These are phyloP conservation scores for Tympanuchus pallidicinctus DNA, from an alignment of 2,113 vertebrate species.

Conservation along the genomic window DNA sequence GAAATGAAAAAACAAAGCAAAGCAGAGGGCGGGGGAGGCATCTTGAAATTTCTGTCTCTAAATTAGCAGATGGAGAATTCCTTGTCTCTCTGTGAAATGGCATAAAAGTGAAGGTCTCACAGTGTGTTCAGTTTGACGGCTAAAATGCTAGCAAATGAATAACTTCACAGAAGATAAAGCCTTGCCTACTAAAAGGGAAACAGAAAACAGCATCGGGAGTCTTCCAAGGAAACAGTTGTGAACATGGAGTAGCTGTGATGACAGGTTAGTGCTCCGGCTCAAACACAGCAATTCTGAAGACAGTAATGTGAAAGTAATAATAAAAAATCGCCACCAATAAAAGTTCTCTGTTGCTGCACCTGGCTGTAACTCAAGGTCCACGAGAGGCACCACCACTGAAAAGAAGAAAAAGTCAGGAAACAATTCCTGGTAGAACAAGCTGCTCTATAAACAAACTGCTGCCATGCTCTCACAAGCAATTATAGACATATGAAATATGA, in stretches of 20 bases:
- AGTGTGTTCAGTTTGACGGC: slow-evolving; percentile 80
- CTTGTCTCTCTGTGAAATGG: slow-evolving; percentile 75
- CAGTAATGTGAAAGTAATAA: slow-evolving; percentile 35
- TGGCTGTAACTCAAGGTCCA: slow-evolving; percentile 51
- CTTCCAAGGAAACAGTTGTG: slow-evolving; percentile 62
- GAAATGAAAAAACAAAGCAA: background rate
- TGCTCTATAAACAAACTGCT: slow-evolving; percentile 74
- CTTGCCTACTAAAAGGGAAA: slow-evolving; percentile 38
- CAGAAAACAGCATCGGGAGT: slow-evolving; percentile 32
- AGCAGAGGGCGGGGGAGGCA: background rate
- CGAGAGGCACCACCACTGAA: slow-evolving; percentile 25
- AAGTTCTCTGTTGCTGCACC: slow-evolving; percentile 38
- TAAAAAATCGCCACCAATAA: slow-evolving; percentile 38
- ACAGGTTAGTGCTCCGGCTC: slow-evolving; percentile 14
- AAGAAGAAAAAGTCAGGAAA: slow-evolving; percentile 71
- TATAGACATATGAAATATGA: slow-evolving; percentile 91
- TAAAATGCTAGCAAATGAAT: slow-evolving; percentile 86
- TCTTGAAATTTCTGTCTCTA: slow-evolving; percentile 75
- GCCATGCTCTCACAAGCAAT: slow-evolving; percentile 84
- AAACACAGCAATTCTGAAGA: slow-evolving; percentile 47
- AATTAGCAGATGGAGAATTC: slow-evolving; percentile 68
- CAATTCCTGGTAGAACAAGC: slow-evolving; percentile 39
- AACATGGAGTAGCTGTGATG: background rate
- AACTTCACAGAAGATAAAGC: slow-evolving; percentile 83
- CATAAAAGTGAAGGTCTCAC: slow-evolving; percentile 79